These are phyloP conservation scores for Esox lucius DNA, from an alignment of 2,797 vertebrate genomes.

Conservation along the genomic window DNA sequence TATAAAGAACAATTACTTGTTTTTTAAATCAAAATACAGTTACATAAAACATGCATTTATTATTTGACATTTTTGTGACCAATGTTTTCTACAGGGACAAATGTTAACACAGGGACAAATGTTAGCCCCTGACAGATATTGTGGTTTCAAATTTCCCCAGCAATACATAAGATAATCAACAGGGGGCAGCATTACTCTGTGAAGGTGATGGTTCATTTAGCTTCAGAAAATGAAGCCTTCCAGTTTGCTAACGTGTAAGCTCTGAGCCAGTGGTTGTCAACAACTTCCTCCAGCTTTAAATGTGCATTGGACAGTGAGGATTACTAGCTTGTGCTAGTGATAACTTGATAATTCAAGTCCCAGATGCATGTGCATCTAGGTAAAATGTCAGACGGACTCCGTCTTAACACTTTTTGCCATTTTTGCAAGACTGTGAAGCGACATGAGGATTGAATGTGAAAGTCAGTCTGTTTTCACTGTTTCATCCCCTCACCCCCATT, in stretches of 20 bases:
- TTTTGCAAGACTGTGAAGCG: slow-evolving; percentile 11
- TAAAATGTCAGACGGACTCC: background rate
- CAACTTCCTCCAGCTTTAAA: background rate
- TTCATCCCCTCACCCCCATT: slow-evolving; percentile 40
- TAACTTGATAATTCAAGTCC: background rate
- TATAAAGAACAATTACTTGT: no score
- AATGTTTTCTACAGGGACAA: no score
- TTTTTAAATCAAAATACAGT: no score
- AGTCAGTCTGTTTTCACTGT: slow-evolving; percentile 61
- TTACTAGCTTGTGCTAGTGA: background rate
- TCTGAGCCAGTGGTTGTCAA: background rate
- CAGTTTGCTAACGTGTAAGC: background rate
- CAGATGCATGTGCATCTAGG: background rate
- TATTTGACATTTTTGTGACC: no score
- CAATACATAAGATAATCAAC: background rate
- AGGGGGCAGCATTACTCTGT: slow-evolving; percentile 8
- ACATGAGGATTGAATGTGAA: slow-evolving; percentile 44
- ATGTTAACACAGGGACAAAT: no score
- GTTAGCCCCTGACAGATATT: background rate
- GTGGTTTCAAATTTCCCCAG: background rate
- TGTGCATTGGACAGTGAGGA: background rate
- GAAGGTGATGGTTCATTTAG: background rate
- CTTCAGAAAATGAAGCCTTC: background rate
- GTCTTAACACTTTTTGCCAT: background rate
- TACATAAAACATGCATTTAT: no score